Evolutionary conservation across 2,888 invertebrate genomes (phyloP).

Genomic region (Epirrhoe tristata): DNA sequence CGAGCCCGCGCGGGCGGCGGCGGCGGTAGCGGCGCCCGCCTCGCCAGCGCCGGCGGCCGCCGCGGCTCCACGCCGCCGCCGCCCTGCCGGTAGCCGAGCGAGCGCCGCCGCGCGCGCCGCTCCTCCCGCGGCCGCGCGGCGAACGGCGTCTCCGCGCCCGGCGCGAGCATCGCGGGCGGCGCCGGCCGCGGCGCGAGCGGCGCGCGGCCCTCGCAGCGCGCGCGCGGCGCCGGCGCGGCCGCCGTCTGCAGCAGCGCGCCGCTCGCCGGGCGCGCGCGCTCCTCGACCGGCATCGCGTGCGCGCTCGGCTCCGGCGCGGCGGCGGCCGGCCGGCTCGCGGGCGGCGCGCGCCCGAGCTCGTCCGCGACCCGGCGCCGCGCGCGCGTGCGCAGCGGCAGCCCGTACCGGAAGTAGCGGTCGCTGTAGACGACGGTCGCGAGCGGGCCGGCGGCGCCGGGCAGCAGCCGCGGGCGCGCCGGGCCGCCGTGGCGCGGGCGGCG

Average conservation of each 20-base stretch:
- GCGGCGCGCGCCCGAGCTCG: slow-evolving; percentile 46
- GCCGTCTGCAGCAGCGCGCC: slow-evolving; percentile 35
- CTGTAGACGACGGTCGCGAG: slow-evolving; percentile 79
- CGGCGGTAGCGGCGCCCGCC: slow-evolving; percentile 49
- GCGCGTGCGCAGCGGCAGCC: slow-evolving; percentile 67
- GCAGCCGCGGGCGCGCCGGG: slow-evolving; percentile 50
- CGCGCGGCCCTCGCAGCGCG: slow-evolving; percentile 27
- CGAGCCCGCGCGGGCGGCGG: slow-evolving; percentile 33
- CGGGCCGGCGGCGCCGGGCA: slow-evolving; percentile 56
- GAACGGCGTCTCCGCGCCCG: slow-evolving; percentile 40
- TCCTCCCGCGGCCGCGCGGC: slow-evolving; percentile 34
- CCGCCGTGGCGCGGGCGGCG: slow-evolving; percentile 58
- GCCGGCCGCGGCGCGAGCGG: slow-evolving; percentile 22
- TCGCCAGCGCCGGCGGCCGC: slow-evolving; percentile 34
- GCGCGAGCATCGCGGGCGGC: slow-evolving; percentile 40
- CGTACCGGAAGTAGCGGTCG: slow-evolving; percentile 79
- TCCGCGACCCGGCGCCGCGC: slow-evolving; percentile 41
- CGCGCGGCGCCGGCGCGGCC: slow-evolving; percentile 47
- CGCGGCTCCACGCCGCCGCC: slow-evolving; percentile 44
- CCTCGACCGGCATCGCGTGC: slow-evolving; percentile 38
- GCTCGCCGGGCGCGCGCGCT: slow-evolving; percentile 40
- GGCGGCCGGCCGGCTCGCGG: slow-evolving; percentile 32
- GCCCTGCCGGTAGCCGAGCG: slow-evolving; percentile 47
- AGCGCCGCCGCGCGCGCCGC: slow-evolving; percentile 37
- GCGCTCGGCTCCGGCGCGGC: slow-evolving; percentile 41